phyloP scores from a whole-genome alignment of 2,113 vertebrate genomes.

The Boulengerochromis microlepis region DNA sequence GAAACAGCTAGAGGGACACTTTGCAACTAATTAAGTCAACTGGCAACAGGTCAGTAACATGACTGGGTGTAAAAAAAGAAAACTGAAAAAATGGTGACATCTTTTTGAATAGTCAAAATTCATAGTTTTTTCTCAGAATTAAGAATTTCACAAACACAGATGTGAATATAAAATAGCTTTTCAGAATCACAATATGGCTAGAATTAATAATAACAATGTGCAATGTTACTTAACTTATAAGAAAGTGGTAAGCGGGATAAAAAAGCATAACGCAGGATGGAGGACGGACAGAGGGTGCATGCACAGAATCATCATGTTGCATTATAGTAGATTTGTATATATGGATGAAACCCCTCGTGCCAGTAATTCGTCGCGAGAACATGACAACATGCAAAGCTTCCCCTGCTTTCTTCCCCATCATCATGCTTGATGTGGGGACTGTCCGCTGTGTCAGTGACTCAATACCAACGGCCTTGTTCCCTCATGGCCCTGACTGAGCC shows the following conservation, averaged over 20 bases:
- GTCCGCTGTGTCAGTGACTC: constrained; percentile 64
- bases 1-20: neutral
- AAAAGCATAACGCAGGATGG: neutral
- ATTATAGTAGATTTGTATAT: neutral
- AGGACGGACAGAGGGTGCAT: neutral
- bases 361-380: neutral
- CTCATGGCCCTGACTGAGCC: constrained; percentile 51
- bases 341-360: neutral
- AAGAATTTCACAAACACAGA: neutral
- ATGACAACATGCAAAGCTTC: neutral
- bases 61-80: neutral
- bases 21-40: neutral
- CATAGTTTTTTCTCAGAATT: neutral
- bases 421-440: constrained; percentile 19
- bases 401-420: neutral
- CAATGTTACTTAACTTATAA: neutral
- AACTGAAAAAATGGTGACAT: neutral
- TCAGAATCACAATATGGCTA: neutral
- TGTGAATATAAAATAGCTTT: neutral
- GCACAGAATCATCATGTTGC: neutral
- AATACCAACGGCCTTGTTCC: constrained; percentile 45
- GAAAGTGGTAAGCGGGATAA: neutral
- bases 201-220: neutral
- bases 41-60: neutral
- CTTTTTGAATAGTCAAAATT: neutral